Base-by-base conservation (phyloP, 2,113 vertebrate species). In the Sisor rabdophorus region DNA sequence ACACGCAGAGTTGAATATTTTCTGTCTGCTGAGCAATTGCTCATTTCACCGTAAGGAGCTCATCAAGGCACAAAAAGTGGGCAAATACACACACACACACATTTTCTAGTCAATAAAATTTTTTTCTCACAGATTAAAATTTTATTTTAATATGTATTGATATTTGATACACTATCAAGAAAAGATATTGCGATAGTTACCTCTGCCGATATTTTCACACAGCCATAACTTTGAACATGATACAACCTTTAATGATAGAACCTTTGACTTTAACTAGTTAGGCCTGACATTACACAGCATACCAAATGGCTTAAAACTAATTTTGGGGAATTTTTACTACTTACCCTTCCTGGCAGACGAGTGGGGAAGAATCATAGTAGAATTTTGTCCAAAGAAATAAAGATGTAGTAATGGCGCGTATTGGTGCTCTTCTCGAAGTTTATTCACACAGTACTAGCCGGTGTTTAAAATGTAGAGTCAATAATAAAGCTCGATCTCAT, bases 1-100 rank as follows among this genome's bases (percentile, higher is more conserved):
- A 73, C 24, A 65, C 47, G 70, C 5, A 12, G 54, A 70, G 65
- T 19, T 68, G 47, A 26, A 61, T 47, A 47, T 58, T 55, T 60
- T 44, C 59, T 24, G 19, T 53, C 54, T 70, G 54, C 64, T 70
- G 48, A 70, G 55, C 52, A 52, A 61, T 58, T 36, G 40, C 55
- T 70, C 54, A n/a, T 32, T 15, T 44, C 19, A 16, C 30, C 44
- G 47, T 52, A 22, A 74, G 63, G 52, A 30, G 28, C 59, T 53
- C 64, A 79, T 30, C 22, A 69, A 74, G 15, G 47, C 10, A 55
- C 26, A 56, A 22, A 22, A 12, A 64, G 20, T 48, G 64, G 24
- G 64, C n/a, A 40, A 24, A 24, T n/a, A 55, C 30, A 61, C 12
- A 70, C 44, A 64, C 13, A 48, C 47, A 52, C 22, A 58, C 32